A percentile compares a stretch with the other conserved stretches of the same genome.
These are phyloP conservation scores for Yponomeuta evonymella DNA, from an alignment of 2,888 invertebrate genomes.

Conservation along the genomic window DNA sequence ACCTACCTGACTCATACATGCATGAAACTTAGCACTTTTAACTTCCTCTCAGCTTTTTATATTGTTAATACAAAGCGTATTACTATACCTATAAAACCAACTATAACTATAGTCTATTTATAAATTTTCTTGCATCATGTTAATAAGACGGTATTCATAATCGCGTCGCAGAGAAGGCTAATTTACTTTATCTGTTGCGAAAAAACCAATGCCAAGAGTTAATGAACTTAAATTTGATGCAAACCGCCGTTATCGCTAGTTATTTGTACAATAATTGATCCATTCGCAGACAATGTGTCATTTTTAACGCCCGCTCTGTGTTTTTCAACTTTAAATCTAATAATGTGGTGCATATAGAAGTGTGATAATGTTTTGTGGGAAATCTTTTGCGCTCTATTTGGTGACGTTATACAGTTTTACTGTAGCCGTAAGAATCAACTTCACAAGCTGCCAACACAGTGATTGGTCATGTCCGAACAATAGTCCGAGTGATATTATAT, in stretches of 20 bases:
- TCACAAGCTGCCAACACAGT: constrained; percentile 54
- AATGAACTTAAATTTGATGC: constrained; percentile 30
- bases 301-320: constrained; percentile 41
- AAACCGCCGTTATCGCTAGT: constrained; percentile 30
- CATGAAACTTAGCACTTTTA: too few relatives aligned
- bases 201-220: constrained; percentile 24
- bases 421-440: constrained; percentile 51
- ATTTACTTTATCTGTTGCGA: background rate
- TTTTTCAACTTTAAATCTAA: constrained; percentile 19
- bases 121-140: background rate
- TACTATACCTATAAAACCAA: too few relatives aligned
- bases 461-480: constrained; percentile 65
- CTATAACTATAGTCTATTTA: too few relatives aligned
- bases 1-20: too few relatives aligned
- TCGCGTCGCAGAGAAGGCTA: background rate
- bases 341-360: constrained; percentile 18
- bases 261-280: constrained; percentile 44
- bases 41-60: too few relatives aligned
- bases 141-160: background rate
- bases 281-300: constrained; percentile 42
- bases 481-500: constrained; percentile 48
- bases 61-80: too few relatives aligned
- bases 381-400: background rate
- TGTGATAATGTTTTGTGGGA: constrained; percentile 12
- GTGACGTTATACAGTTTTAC: background rate